These are phyloP conservation scores for Amphipoea lucens DNA, from an alignment of 2,888 invertebrate genomes.

Conservation along the genomic window DNA sequence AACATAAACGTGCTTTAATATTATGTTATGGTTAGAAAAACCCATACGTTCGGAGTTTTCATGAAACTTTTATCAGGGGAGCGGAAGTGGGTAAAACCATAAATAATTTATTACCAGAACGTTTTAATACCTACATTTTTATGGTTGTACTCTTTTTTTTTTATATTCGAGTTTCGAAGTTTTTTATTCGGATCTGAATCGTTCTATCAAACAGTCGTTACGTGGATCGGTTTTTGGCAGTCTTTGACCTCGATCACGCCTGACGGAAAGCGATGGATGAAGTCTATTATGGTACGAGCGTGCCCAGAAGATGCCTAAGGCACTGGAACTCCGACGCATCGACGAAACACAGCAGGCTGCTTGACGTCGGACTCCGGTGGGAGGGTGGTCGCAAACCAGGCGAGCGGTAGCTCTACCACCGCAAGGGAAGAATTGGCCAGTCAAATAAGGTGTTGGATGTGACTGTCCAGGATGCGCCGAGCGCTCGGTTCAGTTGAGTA, in stretches of 20 bases:
- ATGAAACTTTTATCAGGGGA: constrained; percentile 74
- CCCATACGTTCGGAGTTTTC: constrained; percentile 68
- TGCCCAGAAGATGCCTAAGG: too few relatives aligned
- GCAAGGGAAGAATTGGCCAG: too few relatives aligned
- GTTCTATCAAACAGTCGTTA: constrained; percentile 66
- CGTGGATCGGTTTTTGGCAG: constrained; percentile 44
- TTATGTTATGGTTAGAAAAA: constrained; percentile 63
- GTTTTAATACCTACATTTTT: constrained; percentile 74
- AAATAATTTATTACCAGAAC: constrained; percentile 74
- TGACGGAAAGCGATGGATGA: too few relatives aligned
- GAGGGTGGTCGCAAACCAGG: too few relatives aligned
- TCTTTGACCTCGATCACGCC: constrained; percentile 20
- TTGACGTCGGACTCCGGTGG: too few relatives aligned
- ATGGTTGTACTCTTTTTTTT: constrained; percentile 66
- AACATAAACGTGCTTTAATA: constrained; percentile 64
- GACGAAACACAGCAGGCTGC: too few relatives aligned
- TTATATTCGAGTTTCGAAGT: constrained; percentile 67
- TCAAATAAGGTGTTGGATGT: too few relatives aligned
- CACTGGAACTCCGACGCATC: too few relatives aligned
- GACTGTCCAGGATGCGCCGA: too few relatives aligned
- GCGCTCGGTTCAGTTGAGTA: too few relatives aligned
- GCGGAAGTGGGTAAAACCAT: constrained; percentile 63
- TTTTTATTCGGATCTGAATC: constrained; percentile 70
- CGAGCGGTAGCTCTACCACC: too few relatives aligned
- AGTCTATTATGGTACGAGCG: too few relatives aligned